Evolutionary conservation across 2,113 vertebrate genomes (phyloP).

Genomic region (Oreocharis arfaki): DNA sequence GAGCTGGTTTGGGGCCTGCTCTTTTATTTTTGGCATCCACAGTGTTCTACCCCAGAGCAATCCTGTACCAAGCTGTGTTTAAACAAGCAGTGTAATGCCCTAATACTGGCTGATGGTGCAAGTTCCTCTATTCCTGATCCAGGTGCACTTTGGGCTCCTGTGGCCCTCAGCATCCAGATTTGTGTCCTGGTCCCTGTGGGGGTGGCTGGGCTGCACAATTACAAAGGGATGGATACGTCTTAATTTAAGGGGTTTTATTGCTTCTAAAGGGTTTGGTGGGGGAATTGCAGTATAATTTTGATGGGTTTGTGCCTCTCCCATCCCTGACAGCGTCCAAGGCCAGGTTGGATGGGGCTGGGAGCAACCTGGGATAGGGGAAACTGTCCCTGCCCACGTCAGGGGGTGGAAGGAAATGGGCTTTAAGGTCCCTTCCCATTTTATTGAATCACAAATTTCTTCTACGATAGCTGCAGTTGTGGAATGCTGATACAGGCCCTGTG

Average conservation of each 20-base stretch:
- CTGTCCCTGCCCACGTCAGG: neutral
- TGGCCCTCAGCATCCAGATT: neutral
- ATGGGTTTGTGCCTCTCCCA: neutral
- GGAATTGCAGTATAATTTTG: neutral
- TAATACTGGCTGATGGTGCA: neutral
- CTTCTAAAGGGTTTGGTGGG: neutral
- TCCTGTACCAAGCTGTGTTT: neutral
- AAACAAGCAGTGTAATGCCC: neutral
- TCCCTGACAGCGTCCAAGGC: neutral
- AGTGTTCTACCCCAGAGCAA: neutral
- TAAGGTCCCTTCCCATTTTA: neutral
- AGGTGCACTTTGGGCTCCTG: fast-evolving
- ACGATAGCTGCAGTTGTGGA: fast-evolving
- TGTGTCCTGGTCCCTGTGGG: neutral
- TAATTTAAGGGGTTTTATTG: neutral
- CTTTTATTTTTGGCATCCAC: neutral
- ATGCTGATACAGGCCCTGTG: fast-evolving
- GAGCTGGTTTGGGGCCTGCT: neutral
- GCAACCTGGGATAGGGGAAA: neutral
- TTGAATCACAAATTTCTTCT: neutral
- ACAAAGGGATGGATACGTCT: fast-evolving
- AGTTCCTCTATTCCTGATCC: fast-evolving
- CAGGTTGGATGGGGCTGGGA: fast-evolving
- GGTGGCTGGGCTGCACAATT: fast-evolving
- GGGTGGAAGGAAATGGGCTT: neutral